These are phyloP conservation scores for Sander vitreus DNA, from an alignment of 2,113 vertebrate genomes.

Conservation along the genomic window DNA sequence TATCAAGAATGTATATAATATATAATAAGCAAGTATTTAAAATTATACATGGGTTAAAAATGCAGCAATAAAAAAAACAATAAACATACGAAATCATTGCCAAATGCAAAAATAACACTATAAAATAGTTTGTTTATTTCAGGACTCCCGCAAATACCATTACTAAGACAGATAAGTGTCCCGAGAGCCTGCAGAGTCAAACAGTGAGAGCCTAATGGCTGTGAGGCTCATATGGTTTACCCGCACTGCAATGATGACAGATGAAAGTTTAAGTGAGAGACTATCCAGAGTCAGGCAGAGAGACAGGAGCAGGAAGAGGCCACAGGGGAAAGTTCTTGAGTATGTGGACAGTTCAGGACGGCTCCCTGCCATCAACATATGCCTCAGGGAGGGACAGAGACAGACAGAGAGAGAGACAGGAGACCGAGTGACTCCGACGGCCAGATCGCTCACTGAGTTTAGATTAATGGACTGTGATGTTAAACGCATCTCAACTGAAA, in stretches of 20 bases:
- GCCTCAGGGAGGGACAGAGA: constrained; percentile 61
- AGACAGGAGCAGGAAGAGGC: constrained; percentile 22
- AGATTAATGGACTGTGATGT: constrained; percentile 73
- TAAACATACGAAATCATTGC: neutral
- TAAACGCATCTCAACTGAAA: constrained; percentile 49
- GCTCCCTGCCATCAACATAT: constrained; percentile 37
- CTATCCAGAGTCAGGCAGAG: constrained; percentile 45
- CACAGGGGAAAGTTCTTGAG: constrained; percentile 49
- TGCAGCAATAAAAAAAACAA: neutral
- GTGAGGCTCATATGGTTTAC: constrained; percentile 15
- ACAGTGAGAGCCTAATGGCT: constrained; percentile 15
- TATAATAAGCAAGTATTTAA: neutral
- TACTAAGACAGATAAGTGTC: constrained; percentile 1
- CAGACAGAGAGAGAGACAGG: constrained; percentile 34
- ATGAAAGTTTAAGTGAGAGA: constrained; percentile 58
- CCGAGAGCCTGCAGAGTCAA: neutral
- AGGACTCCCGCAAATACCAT: neutral
- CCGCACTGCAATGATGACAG: constrained; percentile 20
- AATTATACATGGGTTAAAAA: neutral
- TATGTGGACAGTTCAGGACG: constrained; percentile 41
- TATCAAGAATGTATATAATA: neutral
- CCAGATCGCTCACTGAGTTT: constrained; percentile 67
- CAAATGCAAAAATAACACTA: neutral
- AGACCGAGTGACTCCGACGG: constrained; percentile 71
- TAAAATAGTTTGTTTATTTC: neutral